phyloP scores from a whole-genome alignment of 2,888 invertebrate genomes.

The Nematopogon swammerdamellus region DNA sequence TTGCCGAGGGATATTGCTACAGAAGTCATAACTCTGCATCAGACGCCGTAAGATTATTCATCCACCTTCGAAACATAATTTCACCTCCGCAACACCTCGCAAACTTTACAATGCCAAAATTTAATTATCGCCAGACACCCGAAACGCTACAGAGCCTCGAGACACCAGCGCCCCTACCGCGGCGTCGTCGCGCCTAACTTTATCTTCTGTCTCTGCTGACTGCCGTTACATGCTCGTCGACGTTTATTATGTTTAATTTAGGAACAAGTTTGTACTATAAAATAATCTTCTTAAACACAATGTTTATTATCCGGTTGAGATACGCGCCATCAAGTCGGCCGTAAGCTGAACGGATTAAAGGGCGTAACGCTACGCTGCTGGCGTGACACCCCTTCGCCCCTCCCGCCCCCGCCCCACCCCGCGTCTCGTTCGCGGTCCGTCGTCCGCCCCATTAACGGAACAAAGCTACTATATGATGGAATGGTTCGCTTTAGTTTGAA shows the following conservation, averaged over 20 bases:
- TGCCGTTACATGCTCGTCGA: background rate
- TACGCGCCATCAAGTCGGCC: conserved; percentile 21
- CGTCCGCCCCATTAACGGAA: too few relatives aligned
- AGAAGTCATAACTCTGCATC: background rate
- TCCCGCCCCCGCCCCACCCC: too few relatives aligned
- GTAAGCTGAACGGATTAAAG: conserved; percentile 21
- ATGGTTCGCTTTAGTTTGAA: too few relatives aligned
- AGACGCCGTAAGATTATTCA: background rate
- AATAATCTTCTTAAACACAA: conserved; percentile 29
- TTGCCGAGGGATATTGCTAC: background rate
- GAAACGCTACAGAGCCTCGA: conserved; percentile 8
- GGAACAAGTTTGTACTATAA: conserved; percentile 27
- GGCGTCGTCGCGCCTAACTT: background rate
- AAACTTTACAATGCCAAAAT: conserved; percentile 28
- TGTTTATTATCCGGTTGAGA: conserved; percentile 29
- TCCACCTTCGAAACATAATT: background rate
- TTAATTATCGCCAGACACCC: conserved; percentile 26
- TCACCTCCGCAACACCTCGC: background rate
- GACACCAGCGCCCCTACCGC: conserved; percentile 11
- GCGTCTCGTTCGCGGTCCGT: too few relatives aligned
- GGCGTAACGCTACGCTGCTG: too few relatives aligned
- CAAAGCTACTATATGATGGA: too few relatives aligned
- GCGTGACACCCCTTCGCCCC: too few relatives aligned
- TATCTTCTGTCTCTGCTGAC: background rate
- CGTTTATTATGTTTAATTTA: conserved; percentile 29